These are phyloP conservation scores for Styela plicata DNA, from an alignment of 23 tunicate genomes.

Conservation along the genomic window DNA sequence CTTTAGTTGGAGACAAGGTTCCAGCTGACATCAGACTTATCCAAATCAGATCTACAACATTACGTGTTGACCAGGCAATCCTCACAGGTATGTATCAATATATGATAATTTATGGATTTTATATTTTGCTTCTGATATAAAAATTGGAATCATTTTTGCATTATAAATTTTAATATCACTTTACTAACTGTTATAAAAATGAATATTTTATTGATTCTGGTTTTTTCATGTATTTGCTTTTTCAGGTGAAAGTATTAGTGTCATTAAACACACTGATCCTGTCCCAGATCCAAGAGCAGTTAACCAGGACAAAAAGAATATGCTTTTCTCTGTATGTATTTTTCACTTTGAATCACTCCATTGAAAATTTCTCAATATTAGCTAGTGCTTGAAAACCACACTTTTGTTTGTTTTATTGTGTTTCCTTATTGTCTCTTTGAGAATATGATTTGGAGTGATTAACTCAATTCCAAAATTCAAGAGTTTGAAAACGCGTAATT, in stretches of 20 bases:
- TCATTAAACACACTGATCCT: slow-evolving; percentile 92
- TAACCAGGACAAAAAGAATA: slow-evolving; percentile 98
- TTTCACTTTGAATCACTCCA: too few relatives aligned
- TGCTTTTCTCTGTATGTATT: slow-evolving; percentile 76
- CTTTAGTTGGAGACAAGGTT: slow-evolving; percentile 95
- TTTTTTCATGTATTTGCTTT: too few relatives aligned
- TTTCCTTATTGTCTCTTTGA: too few relatives aligned
- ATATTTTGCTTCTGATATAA: background rate
- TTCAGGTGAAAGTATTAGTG: slow-evolving; percentile 88
- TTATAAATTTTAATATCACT: background rate
- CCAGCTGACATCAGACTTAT: slow-evolving; percentile 98
- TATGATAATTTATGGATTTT: background rate
- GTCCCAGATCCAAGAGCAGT: slow-evolving; percentile 92
- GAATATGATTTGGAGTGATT: too few relatives aligned
- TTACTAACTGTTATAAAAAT: too few relatives aligned
- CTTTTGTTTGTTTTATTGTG: too few relatives aligned
- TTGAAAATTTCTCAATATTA: too few relatives aligned
- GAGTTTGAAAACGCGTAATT: too few relatives aligned
- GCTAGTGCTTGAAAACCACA: too few relatives aligned
- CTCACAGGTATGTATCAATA: slow-evolving; percentile 44
- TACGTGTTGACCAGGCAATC: slow-evolving; percentile 96
- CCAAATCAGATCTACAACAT: slow-evolving; percentile 83
- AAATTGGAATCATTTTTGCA: background rate
- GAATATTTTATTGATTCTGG: too few relatives aligned
- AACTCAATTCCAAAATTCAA: too few relatives aligned